Base-by-base conservation (phyloP, 2,888 invertebrate genomes). In the Cerastoderma edule region DNA sequence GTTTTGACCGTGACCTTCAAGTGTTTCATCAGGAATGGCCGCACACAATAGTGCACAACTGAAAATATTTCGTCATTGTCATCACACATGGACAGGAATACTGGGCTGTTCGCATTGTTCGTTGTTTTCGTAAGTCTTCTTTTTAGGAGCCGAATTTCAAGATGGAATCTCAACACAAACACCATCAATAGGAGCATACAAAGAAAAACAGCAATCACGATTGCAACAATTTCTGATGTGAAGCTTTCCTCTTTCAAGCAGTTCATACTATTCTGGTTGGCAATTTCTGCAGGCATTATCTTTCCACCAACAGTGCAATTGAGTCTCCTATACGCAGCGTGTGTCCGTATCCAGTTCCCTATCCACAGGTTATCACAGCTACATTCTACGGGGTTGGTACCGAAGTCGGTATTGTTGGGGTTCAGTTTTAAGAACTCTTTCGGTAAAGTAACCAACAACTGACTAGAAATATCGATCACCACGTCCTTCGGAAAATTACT, bases 291-390 rank as follows among this genome's bases (percentile, higher is more conserved):
- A 19, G 10, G 16, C 10, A 19, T 27, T 4, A 24, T 5, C 5
- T 46, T 44, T 19, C 60, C 70, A 13, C 54, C 53, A 10, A n/a
- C 60, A n/a, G 33, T 24, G 48, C 75, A 75, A n/a, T 24, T 16
- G 6, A 75, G 39, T 10, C 33, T 39, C 6, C 46, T 44, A 19
- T 35, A 24, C 13, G 75, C 67, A 13, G 46, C 33, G n/a, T 75
- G 39, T 8, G 24, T 6, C 32, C 72, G 48, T 6, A 76, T 68
- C 76, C 72, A 78, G 48, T 73, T 66, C n/a, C 78, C 73, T 16
- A 73, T 63, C 67, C 73, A 73, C 8, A 66, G 27, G 30, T 78
- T 73, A 5, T 64, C 48, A 56, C 73, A 78, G 22, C 56, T 48
- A 78, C 72, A 73, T 24, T 24, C 30, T 0, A 73, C 64, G 4